Evolutionary conservation across 2,888 invertebrate species (phyloP).

Genomic region (Bombyx huttoni): DNA sequence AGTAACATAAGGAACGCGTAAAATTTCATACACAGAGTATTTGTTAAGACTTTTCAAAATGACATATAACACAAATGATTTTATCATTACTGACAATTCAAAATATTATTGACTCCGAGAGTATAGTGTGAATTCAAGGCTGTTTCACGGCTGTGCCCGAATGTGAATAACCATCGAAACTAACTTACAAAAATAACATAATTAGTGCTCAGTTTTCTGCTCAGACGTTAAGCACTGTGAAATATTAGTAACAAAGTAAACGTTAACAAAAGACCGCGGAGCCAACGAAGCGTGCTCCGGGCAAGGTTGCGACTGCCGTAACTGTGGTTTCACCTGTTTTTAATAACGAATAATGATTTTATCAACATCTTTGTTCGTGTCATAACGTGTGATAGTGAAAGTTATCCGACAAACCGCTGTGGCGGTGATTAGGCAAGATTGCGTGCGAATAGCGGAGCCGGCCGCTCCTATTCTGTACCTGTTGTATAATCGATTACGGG

Average conservation of each 20-base stretch:
- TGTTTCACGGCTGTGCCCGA: neutral
- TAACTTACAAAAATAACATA: neutral
- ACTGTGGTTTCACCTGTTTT: slow-evolving; percentile 34
- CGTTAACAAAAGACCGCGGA: slow-evolving; percentile 26
- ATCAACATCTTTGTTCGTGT: slow-evolving; percentile 25
- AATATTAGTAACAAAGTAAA: slow-evolving; percentile 16
- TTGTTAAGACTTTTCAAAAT: no score
- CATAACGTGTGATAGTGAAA: slow-evolving; percentile 38
- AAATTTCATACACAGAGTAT: no score
- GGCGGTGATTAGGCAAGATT: slow-evolving; percentile 17
- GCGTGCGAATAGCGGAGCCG: slow-evolving; percentile 23
- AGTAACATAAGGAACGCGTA: no score
- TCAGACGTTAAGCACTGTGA: slow-evolving; percentile 1
- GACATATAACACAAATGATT: no score
- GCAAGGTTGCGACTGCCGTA: slow-evolving; percentile 36
- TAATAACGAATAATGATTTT: slow-evolving; percentile 16
- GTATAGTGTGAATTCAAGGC: neutral
- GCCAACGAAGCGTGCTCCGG: slow-evolving; percentile 30
- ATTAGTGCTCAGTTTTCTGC: neutral
- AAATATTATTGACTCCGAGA: neutral
- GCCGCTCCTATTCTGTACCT: slow-evolving; percentile 5
- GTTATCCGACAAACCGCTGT: slow-evolving; percentile 12
- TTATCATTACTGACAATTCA: no score
- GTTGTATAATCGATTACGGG: neutral
- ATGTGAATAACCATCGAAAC: neutral